Percentiles rank a stretch among this genome's conserved stretches.
Evolutionary conservation across 2,797 vertebrate genomes (phyloP).

Genomic region (Hydrophis major): DNA sequence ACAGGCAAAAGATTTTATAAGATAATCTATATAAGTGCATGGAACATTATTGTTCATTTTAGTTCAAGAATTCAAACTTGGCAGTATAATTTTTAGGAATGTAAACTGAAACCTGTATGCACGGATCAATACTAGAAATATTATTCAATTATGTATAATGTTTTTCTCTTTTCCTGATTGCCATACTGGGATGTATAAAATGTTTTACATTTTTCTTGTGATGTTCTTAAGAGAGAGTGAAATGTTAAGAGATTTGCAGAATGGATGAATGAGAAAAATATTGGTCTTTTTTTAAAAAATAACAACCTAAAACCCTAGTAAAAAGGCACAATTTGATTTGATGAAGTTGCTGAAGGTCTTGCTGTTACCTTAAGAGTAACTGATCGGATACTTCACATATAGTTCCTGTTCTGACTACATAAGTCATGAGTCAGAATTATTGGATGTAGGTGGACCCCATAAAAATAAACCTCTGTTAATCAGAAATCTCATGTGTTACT

Average conservation of each 20-base stretch:
- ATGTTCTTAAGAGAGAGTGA: background rate
- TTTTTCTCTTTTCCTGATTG: background rate
- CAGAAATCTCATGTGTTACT: too few species aligned
- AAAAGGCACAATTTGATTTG: background rate
- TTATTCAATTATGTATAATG: background rate
- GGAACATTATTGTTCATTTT: background rate
- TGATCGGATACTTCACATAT: background rate
- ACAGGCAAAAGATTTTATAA: background rate
- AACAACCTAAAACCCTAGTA: background rate
- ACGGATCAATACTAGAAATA: background rate
- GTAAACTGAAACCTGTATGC: conserved; percentile 2
- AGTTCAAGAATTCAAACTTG: background rate
- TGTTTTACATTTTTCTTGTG: conserved; percentile 6
- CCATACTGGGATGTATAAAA: background rate
- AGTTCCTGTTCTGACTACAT: background rate
- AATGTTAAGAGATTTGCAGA: background rate
- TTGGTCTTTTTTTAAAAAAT: too few species aligned
- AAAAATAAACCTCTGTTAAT: too few species aligned
- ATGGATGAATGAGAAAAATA: background rate
- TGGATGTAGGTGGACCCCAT: too few species aligned
- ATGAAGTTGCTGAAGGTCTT: background rate
- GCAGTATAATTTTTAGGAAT: background rate
- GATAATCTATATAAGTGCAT: background rate
- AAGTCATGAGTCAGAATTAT: background rate
- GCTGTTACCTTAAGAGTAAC: background rate